Base-by-base conservation (phyloP, 2,888 invertebrate genomes). In the Anaspis maculata region DNA sequence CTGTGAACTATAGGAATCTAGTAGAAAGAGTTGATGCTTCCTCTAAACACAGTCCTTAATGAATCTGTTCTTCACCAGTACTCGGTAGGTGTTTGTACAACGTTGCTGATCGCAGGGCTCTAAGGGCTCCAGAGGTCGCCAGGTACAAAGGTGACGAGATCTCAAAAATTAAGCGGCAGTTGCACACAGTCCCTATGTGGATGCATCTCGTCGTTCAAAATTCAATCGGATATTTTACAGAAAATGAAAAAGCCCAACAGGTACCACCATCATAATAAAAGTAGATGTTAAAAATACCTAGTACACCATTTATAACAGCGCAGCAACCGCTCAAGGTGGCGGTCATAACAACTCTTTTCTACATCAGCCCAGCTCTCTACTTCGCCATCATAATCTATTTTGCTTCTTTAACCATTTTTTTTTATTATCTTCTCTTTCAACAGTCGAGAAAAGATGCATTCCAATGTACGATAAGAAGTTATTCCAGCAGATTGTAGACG, bases 371-470 rank as follows among this genome's bases (percentile, higher is more conserved):
- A n/a, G n/a, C n/a, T n/a, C n/a, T n/a, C n/a, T n/a, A n/a, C n/a
- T n/a, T n/a, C n/a, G n/a, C n/a, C n/a, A n/a, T n/a, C n/a, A n/a
- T n/a, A n/a, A n/a, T n/a, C n/a, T n/a, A n/a, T n/a, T n/a, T n/a
- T n/a, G n/a, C n/a, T n/a, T n/a, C n/a, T n/a, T n/a, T n/a, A n/a
- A n/a, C n/a, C n/a, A n/a, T n/a, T n/a, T n/a, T n/a, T n/a, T n/a
- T n/a, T n/a, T n/a, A n/a, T n/a, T n/a, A n/a, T n/a, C n/a, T n/a
- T n/a, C n/a, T n/a, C n/a, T n/a, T n/a, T n/a, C n/a, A n/a, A n/a
- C 67, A 69, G 72, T 76, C 46, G 57, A 70, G 28, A 66, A 70
- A 25, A 62, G 76, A 35, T 78, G 77, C 46, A 59, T 78, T 37
- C 76, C 76, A 7, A 47, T 41, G 3, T 31, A 54, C 13, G 44